phyloP scores from a whole-genome alignment of 2,888 invertebrate species.

The Pristionchus mayeri region DNA sequence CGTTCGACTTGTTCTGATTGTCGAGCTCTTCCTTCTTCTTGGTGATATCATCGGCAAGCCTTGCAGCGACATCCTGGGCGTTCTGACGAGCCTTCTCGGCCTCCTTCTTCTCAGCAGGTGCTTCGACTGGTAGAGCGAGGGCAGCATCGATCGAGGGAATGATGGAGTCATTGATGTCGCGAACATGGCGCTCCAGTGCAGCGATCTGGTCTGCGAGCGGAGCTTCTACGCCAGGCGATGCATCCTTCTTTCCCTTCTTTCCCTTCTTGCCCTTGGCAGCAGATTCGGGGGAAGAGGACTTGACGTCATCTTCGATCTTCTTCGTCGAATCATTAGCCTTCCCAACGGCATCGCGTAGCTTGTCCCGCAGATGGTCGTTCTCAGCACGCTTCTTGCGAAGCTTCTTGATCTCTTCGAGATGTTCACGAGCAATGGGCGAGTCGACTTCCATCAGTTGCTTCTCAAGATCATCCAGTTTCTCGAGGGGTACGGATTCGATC shows the following conservation, averaged over 20 bases:
- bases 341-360: conserved; percentile 48
- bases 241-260: conserved; percentile 51
- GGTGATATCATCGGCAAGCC: conserved; percentile 50
- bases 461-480: conserved; percentile 53
- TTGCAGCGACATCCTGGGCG: conserved; percentile 54
- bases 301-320: conserved; percentile 56
- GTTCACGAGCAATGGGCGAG: conserved; percentile 42
- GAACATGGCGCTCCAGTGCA: conserved; percentile 18
- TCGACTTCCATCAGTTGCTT: conserved; percentile 54
- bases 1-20: conserved; percentile 56
- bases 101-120: conserved; percentile 45
- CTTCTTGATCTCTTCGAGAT: conserved; percentile 53
- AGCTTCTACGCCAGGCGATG: conserved; percentile 53
- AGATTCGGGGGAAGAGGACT: conserved; percentile 50
- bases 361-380: conserved; percentile 28
- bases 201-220: conserved; percentile 49
- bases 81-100: conserved; percentile 44
- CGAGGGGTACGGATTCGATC: not conserved
- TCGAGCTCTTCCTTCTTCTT: conserved; percentile 55
- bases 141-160: conserved; percentile 28
- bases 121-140: conserved; percentile 33
- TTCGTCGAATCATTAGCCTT: conserved; percentile 55
- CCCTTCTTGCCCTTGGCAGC: conserved; percentile 53
- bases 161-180: conserved; percentile 31
- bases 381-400: conserved; percentile 49